phyloP scores from a whole-genome alignment of 1,140 invertebrate genomes.

The Euura lappo region DNA sequence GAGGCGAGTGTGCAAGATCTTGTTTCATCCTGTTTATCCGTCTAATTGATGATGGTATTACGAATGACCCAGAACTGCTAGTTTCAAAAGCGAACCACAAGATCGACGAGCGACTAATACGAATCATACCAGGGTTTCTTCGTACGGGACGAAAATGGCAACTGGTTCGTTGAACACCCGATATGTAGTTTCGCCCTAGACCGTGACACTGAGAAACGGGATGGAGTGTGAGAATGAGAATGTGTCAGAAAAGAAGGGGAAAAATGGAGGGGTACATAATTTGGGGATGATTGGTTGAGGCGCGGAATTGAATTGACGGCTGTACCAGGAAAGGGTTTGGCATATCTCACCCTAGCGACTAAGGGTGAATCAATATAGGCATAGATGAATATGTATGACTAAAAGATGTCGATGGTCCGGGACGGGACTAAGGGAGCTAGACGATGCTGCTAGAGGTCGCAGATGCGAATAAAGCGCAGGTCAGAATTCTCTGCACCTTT shows the following conservation, averaged over 20 bases:
- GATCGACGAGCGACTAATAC: too few relatives aligned
- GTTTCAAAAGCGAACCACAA: too few relatives aligned
- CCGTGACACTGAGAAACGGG: not conserved
- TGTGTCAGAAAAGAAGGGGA: too few relatives aligned
- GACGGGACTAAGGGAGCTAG: not conserved
- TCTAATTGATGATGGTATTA: not conserved
- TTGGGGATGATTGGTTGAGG: constrained; percentile 1
- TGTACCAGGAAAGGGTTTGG: not conserved
- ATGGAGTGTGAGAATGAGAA: not conserved
- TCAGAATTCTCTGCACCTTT: not conserved
- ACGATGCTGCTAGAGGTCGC: not conserved
- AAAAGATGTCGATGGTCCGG: not conserved
- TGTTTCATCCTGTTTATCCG: not conserved
- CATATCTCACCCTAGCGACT: not conserved
- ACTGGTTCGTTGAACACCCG: too few relatives aligned
- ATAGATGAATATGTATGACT: not conserved
- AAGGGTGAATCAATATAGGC: not conserved
- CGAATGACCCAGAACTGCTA: too few relatives aligned
- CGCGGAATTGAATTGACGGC: not conserved
- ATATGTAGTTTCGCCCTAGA: too few relatives aligned
- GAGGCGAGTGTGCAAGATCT: not conserved
- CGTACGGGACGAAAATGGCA: too few relatives aligned
- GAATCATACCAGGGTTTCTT: too few relatives aligned
- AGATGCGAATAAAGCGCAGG: not conserved
- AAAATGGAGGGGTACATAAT: not conserved